phyloP scores from a whole-genome alignment of 1,140 invertebrate species.

The Atta cephalotes region DNA sequence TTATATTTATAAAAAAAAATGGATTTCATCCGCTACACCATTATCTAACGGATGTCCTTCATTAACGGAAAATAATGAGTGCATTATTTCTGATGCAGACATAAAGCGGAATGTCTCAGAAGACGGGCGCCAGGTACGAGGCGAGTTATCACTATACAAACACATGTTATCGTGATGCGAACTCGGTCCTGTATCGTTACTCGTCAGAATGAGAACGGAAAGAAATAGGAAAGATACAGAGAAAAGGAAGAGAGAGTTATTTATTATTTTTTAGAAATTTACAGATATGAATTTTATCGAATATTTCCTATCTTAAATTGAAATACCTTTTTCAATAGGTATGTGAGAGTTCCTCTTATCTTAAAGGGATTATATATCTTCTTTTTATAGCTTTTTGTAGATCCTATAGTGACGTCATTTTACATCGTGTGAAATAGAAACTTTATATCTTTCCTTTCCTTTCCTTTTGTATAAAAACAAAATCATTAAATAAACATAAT shows the following conservation, averaged over 20 bases:
- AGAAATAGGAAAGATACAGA: background rate
- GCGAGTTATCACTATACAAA: constrained; percentile 75
- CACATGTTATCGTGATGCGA: constrained; percentile 71
- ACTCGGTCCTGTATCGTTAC: constrained; percentile 63
- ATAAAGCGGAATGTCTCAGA: constrained; percentile 59
- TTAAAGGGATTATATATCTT: background rate
- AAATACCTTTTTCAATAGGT: constrained; percentile 30
- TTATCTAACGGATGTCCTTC: constrained; percentile 27
- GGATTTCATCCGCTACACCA: background rate
- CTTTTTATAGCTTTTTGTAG: background rate
- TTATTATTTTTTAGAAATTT: constrained; percentile 36
- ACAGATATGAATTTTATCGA: background rate
- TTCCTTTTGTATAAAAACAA: background rate
- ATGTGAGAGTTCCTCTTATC: constrained; percentile 2
- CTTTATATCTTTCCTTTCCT: background rate
- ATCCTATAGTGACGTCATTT: background rate
- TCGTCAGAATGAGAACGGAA: constrained; percentile 1
- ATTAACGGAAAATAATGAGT: constrained; percentile 65
- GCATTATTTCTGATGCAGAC: constrained; percentile 72
- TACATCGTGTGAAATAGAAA: background rate
- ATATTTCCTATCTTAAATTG: background rate
- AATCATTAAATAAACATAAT: background rate
- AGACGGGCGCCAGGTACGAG: constrained; percentile 75
- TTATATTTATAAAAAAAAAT: background rate
- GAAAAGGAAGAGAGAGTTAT: background rate